phyloP scores from a whole-genome alignment of 2,888 invertebrate genomes.

The Parnassius orleans region DNA sequence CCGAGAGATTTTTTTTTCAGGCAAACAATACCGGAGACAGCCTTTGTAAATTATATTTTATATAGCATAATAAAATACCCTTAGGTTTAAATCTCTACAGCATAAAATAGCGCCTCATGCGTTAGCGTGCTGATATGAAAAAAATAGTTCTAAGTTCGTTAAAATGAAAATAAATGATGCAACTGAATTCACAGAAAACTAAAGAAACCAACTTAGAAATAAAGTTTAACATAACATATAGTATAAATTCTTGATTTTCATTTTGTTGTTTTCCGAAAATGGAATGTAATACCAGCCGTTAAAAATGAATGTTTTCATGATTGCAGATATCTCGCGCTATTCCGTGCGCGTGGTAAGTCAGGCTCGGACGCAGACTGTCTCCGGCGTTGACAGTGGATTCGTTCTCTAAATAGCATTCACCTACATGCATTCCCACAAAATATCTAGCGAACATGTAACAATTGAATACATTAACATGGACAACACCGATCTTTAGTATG shows the following conservation, averaged over 20 bases:
- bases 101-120: slow-evolving; percentile 21
- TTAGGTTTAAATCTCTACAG: slow-evolving; percentile 9
- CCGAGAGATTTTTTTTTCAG: slow-evolving; percentile 45
- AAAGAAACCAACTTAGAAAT: background rate
- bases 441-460: slow-evolving; percentile 69
- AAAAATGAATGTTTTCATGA: too few relatives aligned
- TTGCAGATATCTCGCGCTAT: background rate
- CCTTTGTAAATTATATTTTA: slow-evolving; percentile 31
- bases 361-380: slow-evolving; percentile 53
- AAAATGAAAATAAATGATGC: background rate
- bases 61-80: slow-evolving; percentile 1
- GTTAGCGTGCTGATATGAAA: slow-evolving; percentile 15
- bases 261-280: too few relatives aligned
- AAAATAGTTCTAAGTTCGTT: background rate
- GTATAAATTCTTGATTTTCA: too few relatives aligned
- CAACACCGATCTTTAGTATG: slow-evolving; percentile 72
- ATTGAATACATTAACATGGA: slow-evolving; percentile 65
- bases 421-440: slow-evolving; percentile 77
- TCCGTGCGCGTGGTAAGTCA: slow-evolving; percentile 23
- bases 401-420: slow-evolving; percentile 76
- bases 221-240: too few relatives aligned
- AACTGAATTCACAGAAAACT: slow-evolving; percentile 10
- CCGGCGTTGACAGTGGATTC: slow-evolving; percentile 63
- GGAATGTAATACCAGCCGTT: too few relatives aligned
- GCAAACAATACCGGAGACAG: slow-evolving; percentile 66